Base-by-base conservation (phyloP, 2,113 vertebrate genomes). In the Tachuris rubrigastra region DNA sequence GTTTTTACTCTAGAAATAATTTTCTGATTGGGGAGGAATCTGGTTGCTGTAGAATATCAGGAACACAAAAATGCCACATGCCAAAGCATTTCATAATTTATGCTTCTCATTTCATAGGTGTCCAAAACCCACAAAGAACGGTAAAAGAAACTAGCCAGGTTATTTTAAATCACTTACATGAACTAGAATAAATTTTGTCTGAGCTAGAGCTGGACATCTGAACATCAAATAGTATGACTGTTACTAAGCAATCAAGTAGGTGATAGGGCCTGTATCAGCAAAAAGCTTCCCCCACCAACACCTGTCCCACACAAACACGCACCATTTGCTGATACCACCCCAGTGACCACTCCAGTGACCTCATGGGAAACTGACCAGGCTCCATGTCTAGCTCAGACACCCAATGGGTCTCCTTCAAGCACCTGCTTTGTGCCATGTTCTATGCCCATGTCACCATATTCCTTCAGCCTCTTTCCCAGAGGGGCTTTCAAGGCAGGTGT, bases 241-340 rank as follows among this genome's bases (percentile, higher is more conserved):
- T 31, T 66, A 69, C 39, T 55, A 56, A 56, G 30, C 47, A 79
- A 58, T 71, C 3, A 52, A 76, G 8, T 9, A 69, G 30, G 20
- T 0, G 0, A 15, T 10, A 24, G n/a, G 2, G 23, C 46, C 9
- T 23, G 14, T 27, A 13, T 23, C n/a, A 44, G 28, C 17, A 66
- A 30, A 73, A 87, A 50, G 4, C 2, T 41, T 30, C 4, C 8
- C 13, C 4, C 17, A 9, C 2, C 31, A 17, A 3, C 1, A 68
- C 23, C 55, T n/a, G 30, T 6, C 14, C 37, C 9, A 2, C 7
- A 1, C 2, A 1, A 30, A 21, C 25, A 19, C 1, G 17, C 4
- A 24, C 12, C 11, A 2, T 30, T 44, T 65, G 24, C n/a, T 49
- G 31, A 7, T 23, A 14, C 8, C 7, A 52, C 25, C 42, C 22